phyloP scores from a whole-genome alignment of 2,797 vertebrate genomes.

The Nothura maculosa region DNA sequence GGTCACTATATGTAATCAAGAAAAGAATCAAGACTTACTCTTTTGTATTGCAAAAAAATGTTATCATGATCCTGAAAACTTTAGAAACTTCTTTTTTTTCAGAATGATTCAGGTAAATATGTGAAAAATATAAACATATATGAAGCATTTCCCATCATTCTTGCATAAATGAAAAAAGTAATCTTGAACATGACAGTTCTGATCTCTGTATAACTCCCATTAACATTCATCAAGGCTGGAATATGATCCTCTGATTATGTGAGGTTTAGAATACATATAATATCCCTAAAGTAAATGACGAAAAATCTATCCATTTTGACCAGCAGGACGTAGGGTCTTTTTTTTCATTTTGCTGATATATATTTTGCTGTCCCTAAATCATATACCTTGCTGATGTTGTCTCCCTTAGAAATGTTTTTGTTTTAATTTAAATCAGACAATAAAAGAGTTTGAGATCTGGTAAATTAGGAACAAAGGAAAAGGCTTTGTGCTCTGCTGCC shows the following conservation, averaged over 20 bases:
- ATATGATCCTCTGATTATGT: constrained; percentile 40
- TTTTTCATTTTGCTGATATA: background rate
- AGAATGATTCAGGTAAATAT: background rate
- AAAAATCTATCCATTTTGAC: constrained; percentile 17
- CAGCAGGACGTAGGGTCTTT: constrained; percentile 14
- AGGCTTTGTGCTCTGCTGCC: constrained; percentile 57
- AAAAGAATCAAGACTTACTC: constrained; percentile 23
- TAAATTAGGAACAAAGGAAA: constrained; percentile 77
- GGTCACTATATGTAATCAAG: constrained; percentile 18
- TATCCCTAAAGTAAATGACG: background rate
- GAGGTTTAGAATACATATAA: constrained; percentile 8
- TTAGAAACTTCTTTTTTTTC: background rate
- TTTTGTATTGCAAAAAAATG: background rate
- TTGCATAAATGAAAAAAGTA: background rate
- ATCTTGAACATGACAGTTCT: background rate
- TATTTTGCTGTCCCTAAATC: constrained; percentile 12
- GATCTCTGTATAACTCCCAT: constrained; percentile 28
- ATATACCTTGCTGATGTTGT: constrained; percentile 29
- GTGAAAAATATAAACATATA: background rate
- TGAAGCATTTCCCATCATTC: fast-evolving
- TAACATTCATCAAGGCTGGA: constrained; percentile 27
- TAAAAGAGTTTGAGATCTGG: constrained; percentile 67
- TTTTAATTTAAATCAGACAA: constrained; percentile 55
- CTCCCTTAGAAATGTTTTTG: constrained; percentile 13
- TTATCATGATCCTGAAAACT: background rate